A percentile compares a stretch with the other conserved stretches of the same genome.
These are phyloP conservation scores for Morinoia aosen DNA, from an alignment of 2,888 invertebrate genomes.

Conservation along the genomic window DNA sequence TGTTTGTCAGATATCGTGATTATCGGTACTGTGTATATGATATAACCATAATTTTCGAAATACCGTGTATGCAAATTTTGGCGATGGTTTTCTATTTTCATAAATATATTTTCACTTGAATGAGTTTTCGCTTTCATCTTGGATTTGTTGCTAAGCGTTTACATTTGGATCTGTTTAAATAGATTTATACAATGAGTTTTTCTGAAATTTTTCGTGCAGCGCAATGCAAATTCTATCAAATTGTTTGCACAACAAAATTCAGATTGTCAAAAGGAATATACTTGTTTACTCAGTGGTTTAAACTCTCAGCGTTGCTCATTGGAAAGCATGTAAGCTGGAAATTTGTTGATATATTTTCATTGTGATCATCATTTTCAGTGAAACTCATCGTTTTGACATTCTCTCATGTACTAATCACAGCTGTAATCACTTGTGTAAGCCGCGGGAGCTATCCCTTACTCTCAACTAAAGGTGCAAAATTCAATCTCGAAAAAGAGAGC, in stretches of 20 bases:
- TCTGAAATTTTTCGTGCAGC: no score
- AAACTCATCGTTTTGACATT: not conserved
- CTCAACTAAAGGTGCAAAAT: slow-evolving; percentile 47
- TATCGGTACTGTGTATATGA: not conserved
- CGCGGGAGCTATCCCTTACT: not conserved
- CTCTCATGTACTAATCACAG: not conserved
- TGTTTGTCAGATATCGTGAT: not conserved
- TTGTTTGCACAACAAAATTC: not conserved
- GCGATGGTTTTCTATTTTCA: not conserved
- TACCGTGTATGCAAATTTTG: not conserved
- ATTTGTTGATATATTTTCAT: not conserved
- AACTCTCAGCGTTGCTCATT: not conserved
- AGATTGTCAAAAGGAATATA: not conserved
- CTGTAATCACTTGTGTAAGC: not conserved
- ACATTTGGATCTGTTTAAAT: not conserved
- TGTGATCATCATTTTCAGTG: not conserved
- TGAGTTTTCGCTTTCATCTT: not conserved
- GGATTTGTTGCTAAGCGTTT: no score
- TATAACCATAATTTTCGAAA: no score
- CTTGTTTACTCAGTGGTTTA: not conserved
- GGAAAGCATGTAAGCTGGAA: not conserved
- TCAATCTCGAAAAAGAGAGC: slow-evolving; percentile 50
- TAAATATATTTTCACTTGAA: not conserved
- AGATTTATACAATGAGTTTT: not conserved
- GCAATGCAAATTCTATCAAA: not conserved